phyloP scores from a whole-genome alignment of 2,113 vertebrate species.

The Oxygymnocypris stewartii region DNA sequence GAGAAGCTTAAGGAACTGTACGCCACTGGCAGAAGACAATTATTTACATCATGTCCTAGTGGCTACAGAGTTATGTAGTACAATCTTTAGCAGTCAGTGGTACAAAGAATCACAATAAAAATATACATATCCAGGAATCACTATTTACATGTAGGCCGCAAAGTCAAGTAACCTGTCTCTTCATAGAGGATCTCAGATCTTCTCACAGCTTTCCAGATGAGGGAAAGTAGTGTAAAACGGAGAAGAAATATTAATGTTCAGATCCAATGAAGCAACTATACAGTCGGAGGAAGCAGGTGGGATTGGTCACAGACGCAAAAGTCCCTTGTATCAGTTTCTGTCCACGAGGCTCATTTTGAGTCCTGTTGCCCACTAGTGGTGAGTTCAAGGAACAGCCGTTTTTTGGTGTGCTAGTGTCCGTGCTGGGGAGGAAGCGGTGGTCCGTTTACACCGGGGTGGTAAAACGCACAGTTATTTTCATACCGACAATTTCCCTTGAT shows the following conservation, averaged over 20 bases:
- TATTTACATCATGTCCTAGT: slow-evolving; percentile 35
- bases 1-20: slow-evolving; percentile 1
- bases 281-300: slow-evolving; percentile 23
- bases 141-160: slow-evolving; percentile 41
- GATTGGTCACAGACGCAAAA: slow-evolving; percentile 25
- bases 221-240: not conserved
- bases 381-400: not conserved
- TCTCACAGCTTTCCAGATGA: slow-evolving; percentile 17
- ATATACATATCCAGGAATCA: slow-evolving; percentile 26
- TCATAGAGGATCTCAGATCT: not conserved
- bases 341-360: slow-evolving; percentile 35
- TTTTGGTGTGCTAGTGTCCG: slow-evolving; percentile 62
- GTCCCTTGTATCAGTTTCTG: not conserved
- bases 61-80: slow-evolving; percentile 36
- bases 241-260: slow-evolving; percentile 10
- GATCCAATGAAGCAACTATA: slow-evolving; percentile 1
- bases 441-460: slow-evolving; percentile 89
- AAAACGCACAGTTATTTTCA: slow-evolving; percentile 92
- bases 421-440: slow-evolving; percentile 81
- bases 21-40: slow-evolving; percentile 1
- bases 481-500: slow-evolving; percentile 93
- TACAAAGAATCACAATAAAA: slow-evolving; percentile 50
- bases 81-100: slow-evolving; percentile 52
- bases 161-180: slow-evolving; percentile 12
- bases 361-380: slow-evolving; percentile 44